Evolutionary conservation across 1,140 invertebrate genomes (phyloP), one percentile per base, ranked within the genome.

Genomic region (Leguminivora glycinivorella): DNA sequence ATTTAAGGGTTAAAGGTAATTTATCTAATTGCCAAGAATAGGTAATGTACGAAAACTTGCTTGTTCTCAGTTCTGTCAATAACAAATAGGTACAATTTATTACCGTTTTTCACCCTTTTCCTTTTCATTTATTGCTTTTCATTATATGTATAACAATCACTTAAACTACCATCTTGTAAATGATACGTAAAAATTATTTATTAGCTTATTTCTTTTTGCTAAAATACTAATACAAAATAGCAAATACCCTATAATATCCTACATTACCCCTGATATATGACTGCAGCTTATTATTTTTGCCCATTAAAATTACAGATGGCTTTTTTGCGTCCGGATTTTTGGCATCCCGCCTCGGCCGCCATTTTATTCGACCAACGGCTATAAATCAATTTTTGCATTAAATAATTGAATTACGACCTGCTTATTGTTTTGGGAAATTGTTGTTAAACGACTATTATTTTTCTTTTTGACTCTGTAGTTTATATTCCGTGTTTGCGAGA

Each of bases 301-400:
- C 81, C 81, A 83, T 83, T 83, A 81, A 81, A 75, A 83, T 81
- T 78, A 81, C 75, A 71, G 77, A 83, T 78, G 74, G 69, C 80
- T 79, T 81, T 79, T 68, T 38, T 38, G 34, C 34, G 34, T 14
- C 17, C 75, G 47, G 52, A 71, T 78, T 75, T 78, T 78, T 83
- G 81, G 81, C 81, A 77, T 58, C 22, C 19, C 70, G 81, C 81
- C 81, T 75, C 76, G 75, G 73, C 31, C 68, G 69, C 52, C 34
- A 38, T 38, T 80, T 82, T 79, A 56, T 52, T 73, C 56, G 52
- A 14, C 24, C 72, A 69, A 67, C 56, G 14, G 67, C 67, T 43
- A 52, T 83, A 83, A 83, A 83, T 83, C 79, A 81, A 75, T 78
- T 83, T 79, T 78, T 80, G 78, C 78, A 81, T 83, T 80, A 77